Conservation (phyloP, 2,113 vertebrate species). For the Corynorhinus townsendii region DNA sequence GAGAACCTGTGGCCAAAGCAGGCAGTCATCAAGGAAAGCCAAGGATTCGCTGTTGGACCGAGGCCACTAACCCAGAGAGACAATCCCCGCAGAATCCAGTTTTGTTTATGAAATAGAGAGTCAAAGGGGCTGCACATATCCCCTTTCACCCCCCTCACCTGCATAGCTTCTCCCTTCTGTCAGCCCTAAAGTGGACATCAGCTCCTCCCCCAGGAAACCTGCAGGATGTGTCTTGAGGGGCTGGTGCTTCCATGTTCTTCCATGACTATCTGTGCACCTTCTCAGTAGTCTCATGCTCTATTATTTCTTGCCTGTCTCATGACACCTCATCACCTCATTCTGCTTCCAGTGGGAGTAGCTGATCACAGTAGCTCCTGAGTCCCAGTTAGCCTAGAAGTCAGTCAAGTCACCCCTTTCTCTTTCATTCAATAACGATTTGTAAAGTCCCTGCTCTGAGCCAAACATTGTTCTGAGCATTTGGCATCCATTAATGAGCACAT, state of each 20-base stretch:
- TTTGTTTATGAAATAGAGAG: neutral
- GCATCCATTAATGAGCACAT: neutral
- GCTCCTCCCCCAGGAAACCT: neutral
- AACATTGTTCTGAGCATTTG: neutral
- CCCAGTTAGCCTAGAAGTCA: neutral
- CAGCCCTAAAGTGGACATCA: too few species aligned
- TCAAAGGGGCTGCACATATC: neutral
- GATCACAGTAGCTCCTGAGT: neutral
- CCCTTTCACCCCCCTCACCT: neutral
- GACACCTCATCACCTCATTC: neutral
- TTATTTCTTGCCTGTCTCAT: neutral
- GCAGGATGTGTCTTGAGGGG: neutral
- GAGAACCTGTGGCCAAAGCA: neutral
- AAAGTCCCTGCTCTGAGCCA: neutral
- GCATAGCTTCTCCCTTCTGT: neutral
- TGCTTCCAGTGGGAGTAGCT: neutral
- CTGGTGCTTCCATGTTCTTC: neutral
- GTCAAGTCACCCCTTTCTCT: neutral
- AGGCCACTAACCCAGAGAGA: neutral
- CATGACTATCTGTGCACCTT: too few species aligned
- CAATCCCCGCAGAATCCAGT: neutral
- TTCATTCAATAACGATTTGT: neutral
- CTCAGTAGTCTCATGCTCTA: neutral
- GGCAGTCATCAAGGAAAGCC: neutral
- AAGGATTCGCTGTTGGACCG: neutral